Evolutionary conservation across 2,888 invertebrate genomes (phyloP).

Genomic region (Autographa gamma): DNA sequence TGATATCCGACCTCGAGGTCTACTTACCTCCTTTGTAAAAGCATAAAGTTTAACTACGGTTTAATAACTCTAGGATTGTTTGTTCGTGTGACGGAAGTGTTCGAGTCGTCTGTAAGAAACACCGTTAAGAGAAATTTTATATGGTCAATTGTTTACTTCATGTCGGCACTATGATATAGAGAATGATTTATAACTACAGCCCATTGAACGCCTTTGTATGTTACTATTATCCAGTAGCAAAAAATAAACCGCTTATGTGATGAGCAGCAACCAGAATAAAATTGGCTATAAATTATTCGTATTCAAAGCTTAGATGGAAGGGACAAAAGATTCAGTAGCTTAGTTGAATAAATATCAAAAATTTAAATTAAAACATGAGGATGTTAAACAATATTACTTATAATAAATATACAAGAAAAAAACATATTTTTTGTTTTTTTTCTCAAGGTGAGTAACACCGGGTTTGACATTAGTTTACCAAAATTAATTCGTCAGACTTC

Average conservation of each 20-base stretch:
- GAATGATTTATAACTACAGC: background rate
- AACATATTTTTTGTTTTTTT: background rate
- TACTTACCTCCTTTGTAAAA: conserved; percentile 32
- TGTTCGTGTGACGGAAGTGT: conserved; percentile 38
- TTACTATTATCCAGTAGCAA: too few relatives aligned
- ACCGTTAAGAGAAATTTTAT: conserved; percentile 35
- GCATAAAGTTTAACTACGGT: conserved; percentile 16
- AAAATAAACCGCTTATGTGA: too few relatives aligned
- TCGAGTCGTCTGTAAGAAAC: conserved; percentile 41
- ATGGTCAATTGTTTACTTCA: conserved; percentile 32
- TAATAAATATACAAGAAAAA: too few relatives aligned
- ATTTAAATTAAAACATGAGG: too few relatives aligned
- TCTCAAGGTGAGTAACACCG: background rate
- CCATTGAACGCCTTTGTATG: too few relatives aligned
- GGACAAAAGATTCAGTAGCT: too few relatives aligned
- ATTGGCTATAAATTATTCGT: too few relatives aligned
- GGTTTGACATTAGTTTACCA: background rate
- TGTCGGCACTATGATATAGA: background rate
- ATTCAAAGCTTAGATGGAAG: too few relatives aligned
- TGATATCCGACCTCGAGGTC: conserved; percentile 13
- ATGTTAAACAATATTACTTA: too few relatives aligned
- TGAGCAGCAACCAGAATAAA: too few relatives aligned
- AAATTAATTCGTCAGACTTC: conserved; percentile 8
- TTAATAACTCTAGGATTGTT: conserved; percentile 5
- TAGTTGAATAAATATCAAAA: too few relatives aligned